phyloP scores from a whole-genome alignment of 2,113 vertebrate species.

The Epinephelus moara region DNA sequence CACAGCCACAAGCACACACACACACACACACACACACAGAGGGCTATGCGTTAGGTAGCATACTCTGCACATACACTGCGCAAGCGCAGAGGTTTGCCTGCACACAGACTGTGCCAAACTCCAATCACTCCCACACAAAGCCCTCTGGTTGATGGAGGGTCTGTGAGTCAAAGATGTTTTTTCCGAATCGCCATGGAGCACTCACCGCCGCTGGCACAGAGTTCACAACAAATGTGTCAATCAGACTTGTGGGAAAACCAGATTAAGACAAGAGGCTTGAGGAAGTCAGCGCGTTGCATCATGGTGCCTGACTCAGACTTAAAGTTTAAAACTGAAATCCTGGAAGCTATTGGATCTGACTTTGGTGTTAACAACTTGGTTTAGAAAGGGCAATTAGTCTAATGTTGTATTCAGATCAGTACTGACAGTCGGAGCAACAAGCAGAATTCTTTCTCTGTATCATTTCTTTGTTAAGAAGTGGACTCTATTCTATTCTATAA shows the following conservation, averaged over 20 bases:
- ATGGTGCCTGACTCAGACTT: constrained; percentile 3
- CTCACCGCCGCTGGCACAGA: constrained; percentile 17
- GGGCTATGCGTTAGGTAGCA: constrained; percentile 40
- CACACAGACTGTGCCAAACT: constrained; percentile 55
- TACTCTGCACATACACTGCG: constrained; percentile 47
- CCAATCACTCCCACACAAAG: constrained; percentile 64
- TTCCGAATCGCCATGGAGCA: constrained; percentile 39
- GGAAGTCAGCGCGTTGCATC: neutral
- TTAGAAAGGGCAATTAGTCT: neutral
- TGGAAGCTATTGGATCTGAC: neutral
- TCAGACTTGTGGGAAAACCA: constrained; percentile 47
- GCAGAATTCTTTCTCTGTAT: neutral
- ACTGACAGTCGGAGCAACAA: neutral
- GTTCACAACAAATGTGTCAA: constrained; percentile 48
- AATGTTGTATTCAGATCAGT: neutral
- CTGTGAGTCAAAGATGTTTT: constrained; percentile 50
- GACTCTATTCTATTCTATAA: neutral
- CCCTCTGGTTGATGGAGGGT: constrained; percentile 58
- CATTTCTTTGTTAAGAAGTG: neutral
- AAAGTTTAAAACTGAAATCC: constrained; percentile 3
- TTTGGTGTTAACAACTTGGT: constrained; percentile 1
- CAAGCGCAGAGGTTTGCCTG: constrained; percentile 32
- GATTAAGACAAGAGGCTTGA: neutral
- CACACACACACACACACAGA: constrained; percentile 34
- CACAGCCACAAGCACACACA: constrained; percentile 50